Conservation (phyloP, 2,797 vertebrate genomes). For the Novumbra hubbsi region DNA sequence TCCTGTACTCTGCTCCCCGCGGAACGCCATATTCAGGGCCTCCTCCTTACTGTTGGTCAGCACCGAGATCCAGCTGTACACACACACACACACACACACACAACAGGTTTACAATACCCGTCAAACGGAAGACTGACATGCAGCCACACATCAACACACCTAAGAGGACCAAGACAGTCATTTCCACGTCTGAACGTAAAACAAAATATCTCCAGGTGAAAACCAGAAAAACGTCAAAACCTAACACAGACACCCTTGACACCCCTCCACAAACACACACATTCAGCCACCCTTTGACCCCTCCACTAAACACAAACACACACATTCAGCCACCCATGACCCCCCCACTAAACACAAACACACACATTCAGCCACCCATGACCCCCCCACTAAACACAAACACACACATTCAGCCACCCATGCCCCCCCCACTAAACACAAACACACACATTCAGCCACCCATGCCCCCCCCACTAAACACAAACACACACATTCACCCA, state of each 20-base stretch:
- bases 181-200: too few relatives aligned
- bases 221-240: too few relatives aligned
- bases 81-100: slow-evolving; percentile 4
- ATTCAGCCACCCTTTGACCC: too few relatives aligned
- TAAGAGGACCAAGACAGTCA: background rate
- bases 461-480: background rate
- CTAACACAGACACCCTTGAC: too few relatives aligned
- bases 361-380: too few relatives aligned
- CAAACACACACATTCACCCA: background rate
- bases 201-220: too few relatives aligned
- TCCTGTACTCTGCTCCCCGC: slow-evolving; percentile 78
- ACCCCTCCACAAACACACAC: background rate
- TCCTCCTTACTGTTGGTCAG: slow-evolving; percentile 90
- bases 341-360: background rate
- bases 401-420: background rate
- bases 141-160: background rate
- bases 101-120: slow-evolving; percentile 1
- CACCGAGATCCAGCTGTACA: slow-evolving; percentile 85
- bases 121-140: slow-evolving; percentile 2
- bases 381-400: slow-evolving; percentile 1
- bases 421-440: background rate
- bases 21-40: slow-evolving; percentile 87
- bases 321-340: too few relatives aligned
- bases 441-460: background rate
- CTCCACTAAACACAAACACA: too few relatives aligned